Evolutionary conservation across 2,113 vertebrate genomes (phyloP), one percentile per base, ranked within the genome.

Genomic region (Barbus barbus): DNA sequence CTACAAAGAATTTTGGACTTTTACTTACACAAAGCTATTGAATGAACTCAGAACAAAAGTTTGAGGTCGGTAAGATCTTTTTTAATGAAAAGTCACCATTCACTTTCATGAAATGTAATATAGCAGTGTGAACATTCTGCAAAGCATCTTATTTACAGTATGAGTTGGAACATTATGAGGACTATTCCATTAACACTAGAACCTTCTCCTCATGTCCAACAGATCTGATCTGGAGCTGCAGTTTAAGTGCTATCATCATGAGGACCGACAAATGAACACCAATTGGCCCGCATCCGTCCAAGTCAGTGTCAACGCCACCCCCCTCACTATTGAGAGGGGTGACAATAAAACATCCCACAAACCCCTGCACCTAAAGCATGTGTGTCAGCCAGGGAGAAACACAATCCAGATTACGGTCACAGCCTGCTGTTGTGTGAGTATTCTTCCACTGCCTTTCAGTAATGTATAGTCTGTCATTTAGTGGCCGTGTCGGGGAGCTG

Each of bases 311-410:
- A 99, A 99, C 4, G 98, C 98, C 91, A 99, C 98, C 0, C 98
- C 98, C 1, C 97, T 99, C 91, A 99, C 97, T 92, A 99, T 99
- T 3, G 98, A 99, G 78, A 93, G 98, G 1, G 98, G 98, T 0
- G 98, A 99, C 94, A 99, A 99, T 94, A 99, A 99, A 94, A 99
- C 98, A 38, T 99, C 98, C 87, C 98, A 99, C 93, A 99, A 99
- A 92, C 97, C 98, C 87, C 90, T 99, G 93, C 98, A 99, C 94
- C 95, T 99, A 82, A 99, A 99, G 90, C 97, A 99, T 0, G 98
- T 99, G 61, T 99, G 98, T 92, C 97, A 98, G 92, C 98, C 98
- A 0, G 98, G 98, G 76, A 97, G 98, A 81, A 99, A 99, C 95
- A 99, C 98, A 61, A 99, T 99, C 92, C 98, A 99, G 94, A 99